These are phyloP conservation scores for Odontocolon sp. DNA, from an alignment of 2,888 invertebrate species.

Conservation along the genomic window DNA sequence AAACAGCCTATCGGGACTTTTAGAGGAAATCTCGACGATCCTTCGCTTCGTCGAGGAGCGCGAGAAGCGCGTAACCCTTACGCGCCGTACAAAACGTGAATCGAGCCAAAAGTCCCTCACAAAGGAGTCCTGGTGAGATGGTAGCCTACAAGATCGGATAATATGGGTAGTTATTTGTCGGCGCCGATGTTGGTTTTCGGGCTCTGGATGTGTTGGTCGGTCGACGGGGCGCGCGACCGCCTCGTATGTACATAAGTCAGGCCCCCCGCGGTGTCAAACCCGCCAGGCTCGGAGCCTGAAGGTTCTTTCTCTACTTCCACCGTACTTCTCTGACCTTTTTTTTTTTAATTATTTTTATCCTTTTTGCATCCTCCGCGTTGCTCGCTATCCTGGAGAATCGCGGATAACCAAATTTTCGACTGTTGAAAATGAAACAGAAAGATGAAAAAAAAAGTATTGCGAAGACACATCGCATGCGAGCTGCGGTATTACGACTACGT, in stretches of 20 bases:
- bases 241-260: constrained; percentile 65
- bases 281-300: constrained; percentile 67
- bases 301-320: constrained; percentile 63
- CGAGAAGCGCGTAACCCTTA: constrained; percentile 27
- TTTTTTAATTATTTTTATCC: constrained; percentile 24
- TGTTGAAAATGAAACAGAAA: background rate
- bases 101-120: constrained; percentile 65
- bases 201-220: constrained; percentile 49
- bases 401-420: constrained; percentile 26
- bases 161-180: constrained; percentile 81
- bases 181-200: constrained; percentile 80
- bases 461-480: no score
- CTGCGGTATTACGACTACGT: no score
- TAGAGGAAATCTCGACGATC: constrained; percentile 24
- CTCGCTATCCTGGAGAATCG: constrained; percentile 4
- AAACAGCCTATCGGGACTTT: background rate
- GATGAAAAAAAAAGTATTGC: background rate
- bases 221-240: constrained; percentile 47
- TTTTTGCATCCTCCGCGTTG: constrained; percentile 19
- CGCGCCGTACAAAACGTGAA: constrained; percentile 28
- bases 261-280: constrained; percentile 78
- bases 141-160: constrained; percentile 80
- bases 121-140: constrained; percentile 78
- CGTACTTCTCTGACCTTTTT: constrained; percentile 17
- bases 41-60: background rate